Base-by-base conservation (phyloP, 2,797 vertebrate species). In the Amphiprion clarkii region DNA sequence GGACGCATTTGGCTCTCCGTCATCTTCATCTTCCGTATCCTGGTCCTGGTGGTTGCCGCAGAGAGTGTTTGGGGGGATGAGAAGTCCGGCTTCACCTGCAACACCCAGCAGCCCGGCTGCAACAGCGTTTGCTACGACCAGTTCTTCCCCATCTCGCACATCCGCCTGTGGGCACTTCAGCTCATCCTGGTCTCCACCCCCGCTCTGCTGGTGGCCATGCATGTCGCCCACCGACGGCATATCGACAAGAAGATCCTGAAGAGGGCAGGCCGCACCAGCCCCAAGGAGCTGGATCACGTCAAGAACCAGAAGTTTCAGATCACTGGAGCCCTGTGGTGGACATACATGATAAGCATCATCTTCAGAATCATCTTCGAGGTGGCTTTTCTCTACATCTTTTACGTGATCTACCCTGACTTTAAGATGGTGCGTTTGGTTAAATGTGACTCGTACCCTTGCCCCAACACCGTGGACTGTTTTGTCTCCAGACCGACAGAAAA, bases 11-110 rank as follows among this genome's bases (percentile, higher is more conserved):
- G 98, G 98, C 95, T 99, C 39, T 99, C 98, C 0, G 98, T 99
- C 90, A 98, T 99, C 91, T 99, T 99, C 94, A 98, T 99, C 92
- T 99, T 99, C 93, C 95, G 98, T 31, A 98, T 99, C 82, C 94
- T 99, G 94, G 98, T 99, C 82, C 92, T 99, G 87, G 98, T 99
- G 81, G 98, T 99, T 58, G 98, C 98, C 0, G 98, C 98, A 0
- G 98, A 99, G 91, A 99, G 97, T 0, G 98, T 99, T 25, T 99
- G 98, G 98, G 98, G 98, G 0, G 98, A 99, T 0, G 98, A 99
- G 91, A 99, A 99, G 86, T 95, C 98, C 0, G 95, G 96, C 67
- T 99, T 99, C 90, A 96, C 94, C 88, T 99, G 98, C 93, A 99
- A 99, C 92, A 99, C 98, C 29, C 97, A 97, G 84, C 98, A 99